Base-by-base conservation (phyloP, 2,888 invertebrate genomes). In the Nomada ferruginata region DNA sequence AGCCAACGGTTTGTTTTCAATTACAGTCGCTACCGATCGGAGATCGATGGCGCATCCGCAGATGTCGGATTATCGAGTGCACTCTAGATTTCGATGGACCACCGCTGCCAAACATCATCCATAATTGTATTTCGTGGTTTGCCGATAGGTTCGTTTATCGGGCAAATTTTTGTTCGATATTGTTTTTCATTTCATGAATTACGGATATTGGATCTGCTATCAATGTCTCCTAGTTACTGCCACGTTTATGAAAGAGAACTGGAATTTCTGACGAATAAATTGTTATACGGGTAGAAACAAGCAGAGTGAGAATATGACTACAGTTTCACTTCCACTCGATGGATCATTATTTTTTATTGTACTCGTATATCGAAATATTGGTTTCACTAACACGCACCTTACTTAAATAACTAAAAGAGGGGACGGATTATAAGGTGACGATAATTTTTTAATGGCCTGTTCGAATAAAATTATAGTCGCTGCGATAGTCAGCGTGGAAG, bases 1-100 rank as follows among this genome's bases (percentile, higher is more conserved):
- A 29, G n/a, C 15, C n/a, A 10, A 3, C 7, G 75, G 47, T 66
- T 66, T 78, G 66, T 78, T 78, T 74, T 75, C 65, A 75, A 55
- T 71, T 57, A 76, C 55, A 63, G 47, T 60, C 57, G 52, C 10
- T 20, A 1, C 10, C 18, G 47, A 75, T 78, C 75, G 7, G 47
- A 44, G 13, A 73, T 53, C 47, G 15, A 7, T 29, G 29, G 1
- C 7, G 47, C 2, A 7, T 18, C 23, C 20, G 2, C 20, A 44
- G 26, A 23, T 13, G 11, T 18, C 18, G 18, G 50, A 64, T 76
- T 59, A 76, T 61, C 59, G 9, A 26, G 5, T 1, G n/a, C 10
- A 9, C 2, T 1, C 44, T 11, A 47, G 57, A 59, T 5, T 18
- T 23, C n/a, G 36, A 47, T 47, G n/a, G 50, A 52, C 20, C 13